phyloP scores from a whole-genome alignment of 1,140 invertebrate genomes.

The Oryctes rhinoceros region DNA sequence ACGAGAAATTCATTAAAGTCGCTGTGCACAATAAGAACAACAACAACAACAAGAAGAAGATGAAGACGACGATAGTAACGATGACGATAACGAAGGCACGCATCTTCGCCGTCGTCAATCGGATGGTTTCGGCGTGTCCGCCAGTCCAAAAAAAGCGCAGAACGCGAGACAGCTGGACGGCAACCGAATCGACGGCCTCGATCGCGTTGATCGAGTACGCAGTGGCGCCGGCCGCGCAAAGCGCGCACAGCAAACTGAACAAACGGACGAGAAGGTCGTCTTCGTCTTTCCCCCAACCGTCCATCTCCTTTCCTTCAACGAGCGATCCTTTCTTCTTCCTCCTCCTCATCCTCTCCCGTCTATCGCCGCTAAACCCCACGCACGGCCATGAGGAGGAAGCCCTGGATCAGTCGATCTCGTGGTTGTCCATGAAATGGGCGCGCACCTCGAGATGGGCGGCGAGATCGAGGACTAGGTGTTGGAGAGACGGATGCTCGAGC shows the following conservation, averaged over 20 bases:
- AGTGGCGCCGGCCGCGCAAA: neutral
- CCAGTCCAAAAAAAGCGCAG: slow-evolving; percentile 6
- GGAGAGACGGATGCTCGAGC: slow-evolving; percentile 85
- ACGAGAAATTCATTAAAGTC: slow-evolving; percentile 32
- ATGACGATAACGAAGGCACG: neutral
- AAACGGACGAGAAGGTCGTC: neutral
- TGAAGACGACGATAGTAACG: neutral
- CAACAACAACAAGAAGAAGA: neutral
- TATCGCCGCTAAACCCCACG: no score
- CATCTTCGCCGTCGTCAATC: neutral
- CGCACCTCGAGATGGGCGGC: slow-evolving; percentile 83
- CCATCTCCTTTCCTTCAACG: no score
- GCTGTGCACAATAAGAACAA: slow-evolving; percentile 32
- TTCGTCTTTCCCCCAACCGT: neutral
- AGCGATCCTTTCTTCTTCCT: no score
- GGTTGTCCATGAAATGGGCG: slow-evolving; percentile 75
- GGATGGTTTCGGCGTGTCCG: neutral
- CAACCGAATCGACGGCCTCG: neutral
- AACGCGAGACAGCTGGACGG: neutral
- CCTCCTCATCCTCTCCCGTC: no score
- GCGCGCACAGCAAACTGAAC: neutral
- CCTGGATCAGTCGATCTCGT: slow-evolving; percentile 77
- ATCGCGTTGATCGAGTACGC: neutral
- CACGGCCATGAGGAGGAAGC: slow-evolving; percentile 51
- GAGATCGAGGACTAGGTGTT: slow-evolving; percentile 83